phyloP scores from a whole-genome alignment of 2,888 invertebrate species.

The Holacanthella duospinosa region DNA sequence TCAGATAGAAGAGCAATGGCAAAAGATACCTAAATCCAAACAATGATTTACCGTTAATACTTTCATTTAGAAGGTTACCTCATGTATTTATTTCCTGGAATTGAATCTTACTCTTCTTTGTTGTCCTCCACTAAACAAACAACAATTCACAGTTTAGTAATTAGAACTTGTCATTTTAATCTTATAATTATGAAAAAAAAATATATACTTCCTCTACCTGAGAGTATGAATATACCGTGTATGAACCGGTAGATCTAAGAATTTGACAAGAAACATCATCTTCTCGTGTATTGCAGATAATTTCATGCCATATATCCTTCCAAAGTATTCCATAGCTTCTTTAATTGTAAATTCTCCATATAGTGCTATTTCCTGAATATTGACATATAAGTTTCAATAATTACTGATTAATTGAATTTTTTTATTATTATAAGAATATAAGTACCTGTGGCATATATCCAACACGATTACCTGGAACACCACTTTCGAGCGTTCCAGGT shows the following conservation, averaged over 20 bases:
- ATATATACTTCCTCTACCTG: conserved; percentile 45
- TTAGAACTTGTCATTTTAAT: not conserved
- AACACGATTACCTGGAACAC: conserved; percentile 85
- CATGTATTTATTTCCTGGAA: not conserved
- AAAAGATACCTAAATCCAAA: conserved; percentile 53
- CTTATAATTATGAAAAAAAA: not conserved
- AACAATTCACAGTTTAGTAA: conserved; percentile 7
- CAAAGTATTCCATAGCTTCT: conserved; percentile 93
- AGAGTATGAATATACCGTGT: conserved; percentile 68
- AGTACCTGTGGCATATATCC: conserved; percentile 89
- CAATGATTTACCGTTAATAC: not conserved
- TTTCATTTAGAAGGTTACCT: not conserved
- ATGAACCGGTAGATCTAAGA: conserved; percentile 79
- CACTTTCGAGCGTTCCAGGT: conserved; percentile 77
- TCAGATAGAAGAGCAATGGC: conserved; percentile 87
- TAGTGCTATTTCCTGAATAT: conserved; percentile 63
- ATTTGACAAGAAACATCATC: conserved; percentile 73
- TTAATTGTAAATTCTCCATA: conserved; percentile 86
- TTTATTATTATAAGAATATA: not conserved
- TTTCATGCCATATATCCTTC: conserved; percentile 88
- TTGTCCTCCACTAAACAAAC: conserved; percentile 65
- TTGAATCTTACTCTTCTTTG: conserved; percentile 55
- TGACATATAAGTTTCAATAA: conserved; percentile 7
- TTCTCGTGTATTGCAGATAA: conserved; percentile 67
- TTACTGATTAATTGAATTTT: not conserved